Evolutionary conservation across 2,888 invertebrate genomes (phyloP).

Genomic region (Drosophila paramelanica): DNA sequence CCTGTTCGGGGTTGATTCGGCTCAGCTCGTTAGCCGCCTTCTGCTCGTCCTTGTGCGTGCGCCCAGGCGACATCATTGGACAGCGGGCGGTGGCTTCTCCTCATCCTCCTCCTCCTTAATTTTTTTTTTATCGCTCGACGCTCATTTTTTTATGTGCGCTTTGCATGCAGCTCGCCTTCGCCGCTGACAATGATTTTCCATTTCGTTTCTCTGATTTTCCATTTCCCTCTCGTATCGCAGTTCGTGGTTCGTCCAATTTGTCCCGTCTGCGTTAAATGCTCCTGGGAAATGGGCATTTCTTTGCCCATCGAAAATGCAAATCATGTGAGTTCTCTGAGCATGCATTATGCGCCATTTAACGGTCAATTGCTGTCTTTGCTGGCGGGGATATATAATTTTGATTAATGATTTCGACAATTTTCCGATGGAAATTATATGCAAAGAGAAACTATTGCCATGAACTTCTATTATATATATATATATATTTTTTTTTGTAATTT

Average conservation of each 20-base stretch:
- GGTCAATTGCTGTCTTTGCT: conserved; percentile 32
- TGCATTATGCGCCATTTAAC: conserved; percentile 44
- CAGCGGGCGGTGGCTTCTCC: conserved; percentile 33
- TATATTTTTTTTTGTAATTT: neutral
- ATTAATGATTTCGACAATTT: conserved; percentile 31
- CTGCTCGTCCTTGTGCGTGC: conserved; percentile 36
- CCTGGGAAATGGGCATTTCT: conserved; percentile 44
- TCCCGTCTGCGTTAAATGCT: conserved; percentile 19
- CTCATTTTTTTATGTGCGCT: conserved; percentile 47
- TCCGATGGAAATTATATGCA: neutral
- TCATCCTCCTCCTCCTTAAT: neutral
- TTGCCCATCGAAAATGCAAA: conserved; percentile 54
- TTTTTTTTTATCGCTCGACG: conserved; percentile 33
- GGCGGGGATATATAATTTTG: conserved; percentile 18
- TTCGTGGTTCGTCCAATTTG: conserved; percentile 35
- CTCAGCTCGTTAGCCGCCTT: conserved; percentile 42
- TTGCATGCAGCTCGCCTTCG: conserved; percentile 54
- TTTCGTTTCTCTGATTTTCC: conserved; percentile 29
- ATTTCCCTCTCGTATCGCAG: conserved; percentile 1
- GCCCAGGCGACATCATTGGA: conserved; percentile 54
- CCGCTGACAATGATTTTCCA: conserved; percentile 33
- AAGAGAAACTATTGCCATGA: conserved; percentile 24
- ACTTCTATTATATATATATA: neutral
- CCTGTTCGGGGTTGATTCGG: conserved; percentile 14
- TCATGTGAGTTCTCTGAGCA: conserved; percentile 37